phyloP scores from a whole-genome alignment of 2,113 vertebrate species.

The Ptilonorhynchus violaceus region DNA sequence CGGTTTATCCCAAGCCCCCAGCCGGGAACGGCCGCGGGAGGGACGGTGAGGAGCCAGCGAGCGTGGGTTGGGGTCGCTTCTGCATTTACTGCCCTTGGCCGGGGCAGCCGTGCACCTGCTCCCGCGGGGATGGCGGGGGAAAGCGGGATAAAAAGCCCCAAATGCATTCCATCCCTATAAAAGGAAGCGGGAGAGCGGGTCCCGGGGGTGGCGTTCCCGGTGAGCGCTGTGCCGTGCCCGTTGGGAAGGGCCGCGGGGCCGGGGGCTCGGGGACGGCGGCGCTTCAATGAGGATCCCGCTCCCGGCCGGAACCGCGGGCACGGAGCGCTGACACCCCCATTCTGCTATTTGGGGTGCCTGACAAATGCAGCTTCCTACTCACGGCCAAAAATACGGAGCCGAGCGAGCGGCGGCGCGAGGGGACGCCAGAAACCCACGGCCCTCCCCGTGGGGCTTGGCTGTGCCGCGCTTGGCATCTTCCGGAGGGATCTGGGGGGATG shows the following conservation, averaged over 20 bases:
- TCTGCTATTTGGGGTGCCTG: slow-evolving; percentile 66
- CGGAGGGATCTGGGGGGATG: accelerated
- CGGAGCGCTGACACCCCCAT: slow-evolving; percentile 48
- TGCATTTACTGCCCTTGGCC: not conserved
- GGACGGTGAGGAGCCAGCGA: not conserved
- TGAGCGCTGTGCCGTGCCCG: not conserved
- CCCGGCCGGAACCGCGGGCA: slow-evolving; percentile 38
- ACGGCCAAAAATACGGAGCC: slow-evolving; percentile 61
- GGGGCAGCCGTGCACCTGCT: slow-evolving; percentile 24
- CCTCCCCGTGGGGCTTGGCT: not conserved
- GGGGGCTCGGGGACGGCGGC: not conserved
- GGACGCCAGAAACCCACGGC: too few relatives aligned
- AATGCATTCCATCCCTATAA: slow-evolving; percentile 65
- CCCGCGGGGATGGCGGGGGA: not conserved
- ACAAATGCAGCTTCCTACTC: slow-evolving; percentile 68
- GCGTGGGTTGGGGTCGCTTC: not conserved
- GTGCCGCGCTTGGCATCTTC: not conserved
- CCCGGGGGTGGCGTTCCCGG: not conserved
- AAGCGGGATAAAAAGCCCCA: not conserved
- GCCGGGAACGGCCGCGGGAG: not conserved
- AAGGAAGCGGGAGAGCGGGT: slow-evolving; percentile 5
- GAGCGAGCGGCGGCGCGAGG: not conserved
- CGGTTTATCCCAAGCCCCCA: accelerated
- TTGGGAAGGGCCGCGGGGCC: not conserved
- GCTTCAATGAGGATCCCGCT: not conserved